Conservation (phyloP, 2,888 invertebrate species). For the Actias luna region DNA sequence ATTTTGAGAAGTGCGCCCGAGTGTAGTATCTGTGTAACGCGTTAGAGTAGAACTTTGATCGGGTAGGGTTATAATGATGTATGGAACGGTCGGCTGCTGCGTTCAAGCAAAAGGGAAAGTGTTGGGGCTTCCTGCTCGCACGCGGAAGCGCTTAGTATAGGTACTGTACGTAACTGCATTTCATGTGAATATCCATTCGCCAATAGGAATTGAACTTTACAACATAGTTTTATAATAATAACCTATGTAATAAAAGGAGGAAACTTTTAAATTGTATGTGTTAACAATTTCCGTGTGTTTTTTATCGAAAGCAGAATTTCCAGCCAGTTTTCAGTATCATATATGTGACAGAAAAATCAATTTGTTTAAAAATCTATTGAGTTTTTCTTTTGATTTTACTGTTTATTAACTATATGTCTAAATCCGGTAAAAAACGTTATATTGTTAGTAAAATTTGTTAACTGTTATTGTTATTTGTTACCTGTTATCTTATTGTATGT, state of each 20-base stretch:
- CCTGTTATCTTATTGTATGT: background rate
- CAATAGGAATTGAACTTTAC: conserved; percentile 22
- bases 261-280: background rate
- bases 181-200: conserved; percentile 36
- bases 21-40: conserved; percentile 24
- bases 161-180: conserved; percentile 65
- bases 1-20: conserved; percentile 36
- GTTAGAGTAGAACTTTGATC: conserved; percentile 35
- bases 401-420: too few species aligned
- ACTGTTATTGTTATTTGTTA: background rate
- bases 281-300: background rate
- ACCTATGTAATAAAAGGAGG: background rate
- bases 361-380: too few species aligned
- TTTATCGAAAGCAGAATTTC: too few species aligned
- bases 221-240: conserved; percentile 13
- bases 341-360: too few species aligned
- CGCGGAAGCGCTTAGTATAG: conserved; percentile 71
- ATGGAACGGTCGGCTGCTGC: conserved; percentile 74
- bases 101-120: conserved; percentile 80
- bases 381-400: too few species aligned
- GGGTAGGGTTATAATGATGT: conserved; percentile 65
- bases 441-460: background rate
- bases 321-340: too few species aligned
- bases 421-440: too few species aligned
- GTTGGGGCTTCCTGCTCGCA: conserved; percentile 74